phyloP scores from a whole-genome alignment of 1,140 invertebrate species.

The Aporrectodea caliginosa region DNA sequence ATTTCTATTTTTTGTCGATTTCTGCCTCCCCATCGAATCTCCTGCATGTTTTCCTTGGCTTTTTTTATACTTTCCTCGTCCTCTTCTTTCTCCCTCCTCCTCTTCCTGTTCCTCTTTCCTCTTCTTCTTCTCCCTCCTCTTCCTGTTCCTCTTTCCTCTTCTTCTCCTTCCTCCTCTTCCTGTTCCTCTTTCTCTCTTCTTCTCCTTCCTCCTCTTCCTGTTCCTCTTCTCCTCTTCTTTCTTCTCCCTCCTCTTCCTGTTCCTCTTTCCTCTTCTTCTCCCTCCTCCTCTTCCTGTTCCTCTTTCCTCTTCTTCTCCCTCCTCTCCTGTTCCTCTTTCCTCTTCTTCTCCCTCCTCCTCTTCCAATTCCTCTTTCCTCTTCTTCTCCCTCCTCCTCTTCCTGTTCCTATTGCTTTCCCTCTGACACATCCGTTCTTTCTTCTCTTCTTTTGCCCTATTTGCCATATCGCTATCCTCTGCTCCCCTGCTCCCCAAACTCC shows the following conservation, averaged over 20 bases:
- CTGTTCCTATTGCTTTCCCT: not conserved
- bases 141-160: constrained; percentile 28
- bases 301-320: constrained; percentile 2
- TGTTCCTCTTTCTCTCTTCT: constrained; percentile 7
- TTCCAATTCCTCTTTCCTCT: not conserved
- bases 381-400: constrained; percentile 19
- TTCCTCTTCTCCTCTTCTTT: not conserved
- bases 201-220: not conserved
- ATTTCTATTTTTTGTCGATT: too few species aligned
- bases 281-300: constrained; percentile 8
- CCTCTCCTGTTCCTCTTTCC: constrained; percentile 4
- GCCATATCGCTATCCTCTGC: not conserved
- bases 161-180: constrained; percentile 7
- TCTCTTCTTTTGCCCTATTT: not conserved
- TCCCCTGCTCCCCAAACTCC: not conserved
- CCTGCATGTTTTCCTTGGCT: too few species aligned
- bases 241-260: constrained; percentile 1
- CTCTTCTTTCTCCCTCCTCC: too few species aligned
- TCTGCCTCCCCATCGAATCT: too few species aligned
- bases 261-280: not conserved
- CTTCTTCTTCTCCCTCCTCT: constrained; percentile 1
- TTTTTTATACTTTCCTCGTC: too few species aligned
- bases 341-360: constrained; percentile 17
- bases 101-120: constrained; percentile 12
- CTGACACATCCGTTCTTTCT: not conserved